Base-by-base conservation (phyloP, 2,797 vertebrate genomes). In the Lepidocolaptes lacrymiger region DNA sequence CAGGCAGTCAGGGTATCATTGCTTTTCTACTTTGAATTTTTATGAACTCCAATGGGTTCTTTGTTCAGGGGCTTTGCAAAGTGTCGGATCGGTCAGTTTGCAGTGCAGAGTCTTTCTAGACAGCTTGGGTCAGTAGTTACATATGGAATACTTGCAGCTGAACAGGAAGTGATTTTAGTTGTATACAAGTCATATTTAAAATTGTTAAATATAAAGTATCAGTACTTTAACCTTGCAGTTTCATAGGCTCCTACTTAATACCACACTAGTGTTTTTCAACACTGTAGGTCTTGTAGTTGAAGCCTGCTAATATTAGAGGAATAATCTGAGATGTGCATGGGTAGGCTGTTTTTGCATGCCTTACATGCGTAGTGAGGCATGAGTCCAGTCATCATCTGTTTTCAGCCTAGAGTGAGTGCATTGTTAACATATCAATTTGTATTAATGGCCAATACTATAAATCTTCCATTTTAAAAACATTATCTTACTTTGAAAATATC, bases 281-380 rank as follows among this genome's bases (percentile, higher is more conserved):
- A 10, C 49, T 27, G 44, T 36, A 17, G 71, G 56, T 76, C 43
- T 82, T 88, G n/a, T 21, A 39, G 37, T 48, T 83, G 83, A 89
- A 75, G 59, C n/a, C 75, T 86, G 32, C 76, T 90, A 41, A 67
- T 63, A 71, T 62, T 39, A 79, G 66, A 92, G 67, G 59, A 91
- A 81, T 84, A 90, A 91, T 62, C 32, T 24, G 67, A 84, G 82
- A 59, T 75, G 64, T 88, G 72, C 43, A 23, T 32, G 23, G 77
- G 78, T 62, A 69, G 87, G 85, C 79, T 94, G 89, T 96, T 95
- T 96, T 94, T 94, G 76, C 72, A n/a, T 83, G 54, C 54, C 55
- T 93, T 91, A 85, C 92, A 5, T 75, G 32, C 51, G 21, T 22
- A 16, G 75, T 48, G 58, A 84, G 85, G 85, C 76, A 93, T 46